Conservation (phyloP, 2,888 invertebrate species). For the Hypolimnas misippus region DNA sequence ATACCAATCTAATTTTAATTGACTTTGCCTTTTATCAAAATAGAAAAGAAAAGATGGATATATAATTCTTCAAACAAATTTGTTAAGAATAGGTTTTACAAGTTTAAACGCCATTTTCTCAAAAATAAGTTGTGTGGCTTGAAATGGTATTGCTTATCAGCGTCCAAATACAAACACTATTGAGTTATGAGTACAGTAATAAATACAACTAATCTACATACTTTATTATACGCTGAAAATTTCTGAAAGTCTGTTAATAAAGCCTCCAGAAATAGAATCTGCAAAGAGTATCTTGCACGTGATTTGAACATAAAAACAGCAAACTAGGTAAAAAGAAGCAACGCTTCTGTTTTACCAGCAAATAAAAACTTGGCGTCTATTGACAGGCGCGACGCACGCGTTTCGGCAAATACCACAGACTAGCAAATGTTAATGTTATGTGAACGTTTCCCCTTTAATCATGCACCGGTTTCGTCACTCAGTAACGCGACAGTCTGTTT, state of each 20-base stretch:
- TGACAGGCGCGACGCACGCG: slow-evolving; percentile 17
- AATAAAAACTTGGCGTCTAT: slow-evolving; percentile 8
- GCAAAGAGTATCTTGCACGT: background rate
- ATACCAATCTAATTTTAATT: too few species aligned
- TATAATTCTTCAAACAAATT: too few species aligned
- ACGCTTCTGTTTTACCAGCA: background rate
- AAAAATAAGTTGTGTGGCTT: too few species aligned
- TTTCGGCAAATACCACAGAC: slow-evolving; percentile 27
- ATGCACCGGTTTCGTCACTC: slow-evolving; percentile 37
- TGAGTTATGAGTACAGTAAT: too few species aligned
- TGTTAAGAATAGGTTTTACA: background rate
- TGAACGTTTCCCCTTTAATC: slow-evolving; percentile 40
- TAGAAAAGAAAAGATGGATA: too few species aligned
- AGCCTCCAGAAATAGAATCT: background rate
- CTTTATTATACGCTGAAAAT: background rate
- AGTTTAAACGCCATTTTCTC: too few species aligned
- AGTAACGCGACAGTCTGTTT: slow-evolving; percentile 37
- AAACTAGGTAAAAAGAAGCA: background rate
- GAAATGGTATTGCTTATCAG: too few species aligned
- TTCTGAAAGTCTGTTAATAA: background rate
- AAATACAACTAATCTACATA: too few species aligned
- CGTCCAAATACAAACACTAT: too few species aligned
- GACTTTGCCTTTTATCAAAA: too few species aligned
- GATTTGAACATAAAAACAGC: background rate
- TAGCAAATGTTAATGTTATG: slow-evolving; percentile 42